Evolutionary conservation across 2,888 invertebrate genomes (phyloP), one percentile per base, ranked within the genome.

Genomic region (Hanleya hanleyi): DNA sequence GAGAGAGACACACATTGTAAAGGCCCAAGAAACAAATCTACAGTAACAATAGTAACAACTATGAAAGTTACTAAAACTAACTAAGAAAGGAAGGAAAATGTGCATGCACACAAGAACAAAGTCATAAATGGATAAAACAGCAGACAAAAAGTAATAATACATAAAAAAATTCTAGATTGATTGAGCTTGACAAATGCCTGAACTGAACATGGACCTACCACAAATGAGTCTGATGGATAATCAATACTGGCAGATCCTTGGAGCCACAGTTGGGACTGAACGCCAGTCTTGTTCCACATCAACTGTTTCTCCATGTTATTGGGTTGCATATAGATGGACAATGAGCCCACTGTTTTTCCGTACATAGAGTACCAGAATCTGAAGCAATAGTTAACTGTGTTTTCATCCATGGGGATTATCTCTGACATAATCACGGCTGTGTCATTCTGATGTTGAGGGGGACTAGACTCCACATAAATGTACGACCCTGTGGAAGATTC

Each of bases 371-470:
- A 88, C 81, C 83, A 88, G 79, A 88, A 88, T 29, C 76, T 73
- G 65, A 88, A 72, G 70, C 87, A 87, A 18, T 47, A 26, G 6
- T 33, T 50, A 3, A 29, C n/a, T 18, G 4, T 33, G n/a, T 7
- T 15, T 22, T 47, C 33, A 22, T 33, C 26, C 6, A n/a, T n/a
- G 9, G 65, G 35, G 32, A 49, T 41, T 15, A 71, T 32, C 9
- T 57, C 57, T 7, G 57, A 57, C 26, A 57, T 47, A 6, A 93
- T 89, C 75, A 91, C 86, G 0, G 93, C 93, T 62, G 88, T 87
- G 81, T 93, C 93, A 0, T 93, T 93, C 0, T 93, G 92, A 77
- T 92, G 83, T 66, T 93, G 87, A 0, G 93, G 93, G 79, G 91
- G 92, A 7, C 92, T 88, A 0, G 93, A 92, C 83, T 93, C 92